Base-by-base conservation (phyloP, 2,888 invertebrate species). In the Campoplex capitator region DNA sequence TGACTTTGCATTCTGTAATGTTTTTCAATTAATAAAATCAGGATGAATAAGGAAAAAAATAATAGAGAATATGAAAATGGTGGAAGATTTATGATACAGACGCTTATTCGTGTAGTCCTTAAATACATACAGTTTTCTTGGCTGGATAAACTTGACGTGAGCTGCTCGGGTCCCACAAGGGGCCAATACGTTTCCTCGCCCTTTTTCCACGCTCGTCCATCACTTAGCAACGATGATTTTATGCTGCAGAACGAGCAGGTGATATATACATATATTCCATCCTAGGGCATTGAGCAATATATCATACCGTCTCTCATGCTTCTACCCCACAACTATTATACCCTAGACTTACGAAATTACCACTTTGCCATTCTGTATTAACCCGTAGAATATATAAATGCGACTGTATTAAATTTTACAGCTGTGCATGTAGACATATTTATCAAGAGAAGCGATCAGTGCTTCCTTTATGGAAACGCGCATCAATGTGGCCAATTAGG, bases 201-300 rank as follows among this genome's bases (percentile, higher is more conserved):
- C 88, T 77, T 89, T 87, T 90, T 89, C 89, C 90, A 86, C 89
- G 89, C 89, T 90, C 92, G 92, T 92, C 89, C 92, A 92, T 92
- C 92, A 92, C 90, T 90, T 89, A 90, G 89, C 90, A 92, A 92
- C 91, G 93, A 93, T 92, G 92, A 93, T 93, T 93, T 93, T 92
- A 93, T 93, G 92, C 92, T 90, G 90, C 91, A 54, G 90, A 89
- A 90, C 89, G 89, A 88, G 89, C 90, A 90, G 89, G 91, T 92
- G 70, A 76, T 76, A 89, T 88, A 80, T 81, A 68, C 75, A 82
- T 74, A 84, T 70, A 48, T 74, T 73, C 56, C 70, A 73, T 35
- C 58, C 73, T n/a, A 80, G 74, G 83, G 77, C 62, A 58, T 42
- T 32, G 58, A 84, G 76, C 58, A 76, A 84, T 86, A 86, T 84